Base-by-base conservation (phyloP, 2,797 vertebrate species). In the Gymnoscopelus braueri region DNA sequence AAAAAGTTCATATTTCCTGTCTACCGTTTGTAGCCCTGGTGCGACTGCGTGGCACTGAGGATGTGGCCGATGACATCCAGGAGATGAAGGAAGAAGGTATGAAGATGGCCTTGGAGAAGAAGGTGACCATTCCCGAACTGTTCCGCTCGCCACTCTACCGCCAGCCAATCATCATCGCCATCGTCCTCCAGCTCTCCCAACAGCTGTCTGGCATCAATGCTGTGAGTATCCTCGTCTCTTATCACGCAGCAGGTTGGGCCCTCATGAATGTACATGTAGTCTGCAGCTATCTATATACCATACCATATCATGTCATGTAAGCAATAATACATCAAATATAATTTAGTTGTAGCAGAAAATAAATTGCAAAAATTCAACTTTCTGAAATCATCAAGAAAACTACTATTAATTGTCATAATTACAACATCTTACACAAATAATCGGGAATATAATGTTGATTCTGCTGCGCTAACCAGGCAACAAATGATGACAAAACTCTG, bases 171-270 rank as follows among this genome's bases (percentile, higher is more conserved):
- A 76, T 97, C 60, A 95, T 99, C 0, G 93, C 97, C 24, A 94
- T 98, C 15, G 54, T 96, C 61, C 93, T 99, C 19, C 96, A 99
- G 86, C 95, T 98, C 15, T 99, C 97, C 0, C 97, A 99, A 78
- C 98, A 99, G 87, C 89, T 99, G 49, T 99, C 97, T 0, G 97
- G 97, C 74, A 99, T 99, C 91, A 99, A 98, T 19, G 96, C 96
- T n/a, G 97, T 99, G 80, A 93, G 97, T 29, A 29, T 29, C 26
- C 26, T 3, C 3, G 26, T 29, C 26, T 29, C 2, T 29, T 29
- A 29, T 3, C 96, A 24, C 60, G 74, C 48, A 3, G 53, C 5
- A 19, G 15, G 13, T 12, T 12, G 19, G 59, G n/a, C 50, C 3
- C 12, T 51, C 13, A 19, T 1, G 19, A 19, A 19, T 19, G 19